Evolutionary conservation across 2,888 invertebrate species (phyloP).

Genomic region (Chrysolina haemoptera): DNA sequence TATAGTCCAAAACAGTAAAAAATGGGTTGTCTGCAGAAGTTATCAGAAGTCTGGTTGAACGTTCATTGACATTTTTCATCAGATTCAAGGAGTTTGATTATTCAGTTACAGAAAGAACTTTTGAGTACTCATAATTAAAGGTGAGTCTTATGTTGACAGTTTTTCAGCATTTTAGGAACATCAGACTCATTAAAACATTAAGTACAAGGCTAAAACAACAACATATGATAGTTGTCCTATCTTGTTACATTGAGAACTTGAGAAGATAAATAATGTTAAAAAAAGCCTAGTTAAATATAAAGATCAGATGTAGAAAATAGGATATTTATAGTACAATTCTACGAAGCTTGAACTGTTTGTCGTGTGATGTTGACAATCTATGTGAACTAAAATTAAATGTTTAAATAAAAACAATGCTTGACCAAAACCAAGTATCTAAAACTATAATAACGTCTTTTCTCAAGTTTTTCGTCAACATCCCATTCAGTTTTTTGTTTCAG

Average conservation of each 20-base stretch:
- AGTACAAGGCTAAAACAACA: background rate
- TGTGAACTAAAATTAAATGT: background rate
- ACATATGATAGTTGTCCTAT: background rate
- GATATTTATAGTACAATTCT: constrained; percentile 5
- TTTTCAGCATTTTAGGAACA: too few species aligned
- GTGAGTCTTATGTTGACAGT: too few species aligned
- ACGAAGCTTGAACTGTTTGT: background rate
- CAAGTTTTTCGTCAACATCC: background rate
- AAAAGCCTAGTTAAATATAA: background rate
- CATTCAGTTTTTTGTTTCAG: constrained; percentile 21
- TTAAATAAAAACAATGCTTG: background rate
- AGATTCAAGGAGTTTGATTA: too few species aligned
- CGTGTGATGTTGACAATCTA: background rate
- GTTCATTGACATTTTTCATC: too few species aligned
- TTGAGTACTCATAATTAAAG: too few species aligned
- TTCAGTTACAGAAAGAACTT: too few species aligned
- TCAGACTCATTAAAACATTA: background rate
- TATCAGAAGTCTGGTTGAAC: too few species aligned
- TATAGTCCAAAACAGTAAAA: background rate
- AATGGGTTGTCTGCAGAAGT: background rate
- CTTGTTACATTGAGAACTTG: background rate
- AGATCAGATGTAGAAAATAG: background rate
- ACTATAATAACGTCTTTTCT: background rate
- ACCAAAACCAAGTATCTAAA: too few species aligned
- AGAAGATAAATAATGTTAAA: background rate